Conservation (phyloP, 2,113 vertebrate species). For the Camarhynchus parvulus region DNA sequence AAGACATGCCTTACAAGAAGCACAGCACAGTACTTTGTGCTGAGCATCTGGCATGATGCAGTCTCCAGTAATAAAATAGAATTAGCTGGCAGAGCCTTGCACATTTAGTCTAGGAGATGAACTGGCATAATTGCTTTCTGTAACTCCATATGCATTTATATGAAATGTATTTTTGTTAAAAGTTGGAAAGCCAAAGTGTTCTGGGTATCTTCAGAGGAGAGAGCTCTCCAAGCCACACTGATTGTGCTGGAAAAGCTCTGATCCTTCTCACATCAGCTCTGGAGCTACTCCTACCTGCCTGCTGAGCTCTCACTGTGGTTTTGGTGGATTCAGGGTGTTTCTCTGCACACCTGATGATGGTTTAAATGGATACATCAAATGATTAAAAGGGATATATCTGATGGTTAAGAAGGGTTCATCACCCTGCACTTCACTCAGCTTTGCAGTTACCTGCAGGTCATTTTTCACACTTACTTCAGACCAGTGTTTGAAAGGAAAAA, state of each 20-base stretch:
- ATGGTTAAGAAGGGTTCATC: background rate
- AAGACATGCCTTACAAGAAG: background rate
- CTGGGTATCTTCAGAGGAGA: background rate
- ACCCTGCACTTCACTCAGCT: background rate
- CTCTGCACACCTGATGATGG: background rate
- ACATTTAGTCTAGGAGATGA: background rate
- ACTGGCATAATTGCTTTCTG: background rate
- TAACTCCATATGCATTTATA: background rate
- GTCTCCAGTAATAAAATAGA: background rate
- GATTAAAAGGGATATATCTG: background rate
- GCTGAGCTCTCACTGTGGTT: background rate
- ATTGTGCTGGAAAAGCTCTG: background rate
- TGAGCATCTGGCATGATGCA: background rate
- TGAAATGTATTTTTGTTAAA: background rate
- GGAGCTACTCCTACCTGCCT: background rate
- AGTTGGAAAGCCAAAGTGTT: background rate
- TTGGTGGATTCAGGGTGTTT: rapidly evolving
- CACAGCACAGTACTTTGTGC: rapidly evolving
- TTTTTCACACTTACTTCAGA: background rate
- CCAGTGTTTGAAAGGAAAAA: background rate
- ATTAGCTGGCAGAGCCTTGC: background rate
- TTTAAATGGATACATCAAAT: background rate
- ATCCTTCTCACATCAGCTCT: background rate
- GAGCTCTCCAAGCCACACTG: background rate
- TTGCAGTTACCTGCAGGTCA: background rate